Conservation (phyloP, 2,797 vertebrate genomes). For the Anniella stebbinsi region DNA sequence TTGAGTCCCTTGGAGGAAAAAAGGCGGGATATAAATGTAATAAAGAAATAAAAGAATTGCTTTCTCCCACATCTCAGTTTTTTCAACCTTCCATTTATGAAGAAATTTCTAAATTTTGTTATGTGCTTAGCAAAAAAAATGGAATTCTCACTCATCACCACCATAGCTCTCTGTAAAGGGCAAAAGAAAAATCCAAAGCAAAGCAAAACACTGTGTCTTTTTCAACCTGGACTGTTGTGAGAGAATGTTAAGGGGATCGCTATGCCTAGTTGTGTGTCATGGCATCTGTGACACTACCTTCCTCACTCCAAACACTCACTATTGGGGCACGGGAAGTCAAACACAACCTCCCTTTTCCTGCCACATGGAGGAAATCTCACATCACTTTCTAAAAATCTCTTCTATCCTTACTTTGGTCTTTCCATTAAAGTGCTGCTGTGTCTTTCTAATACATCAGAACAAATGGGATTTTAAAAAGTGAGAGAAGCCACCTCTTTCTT, state of each 20-base stretch:
- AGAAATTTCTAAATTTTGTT: not conserved
- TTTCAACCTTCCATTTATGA: not conserved
- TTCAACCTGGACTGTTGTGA: not conserved
- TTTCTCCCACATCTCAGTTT: too few relatives aligned
- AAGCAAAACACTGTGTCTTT: not conserved
- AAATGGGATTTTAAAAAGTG: not conserved
- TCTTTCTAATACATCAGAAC: not conserved
- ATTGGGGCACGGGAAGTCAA: not conserved
- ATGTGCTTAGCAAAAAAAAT: not conserved
- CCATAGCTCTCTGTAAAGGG: not conserved
- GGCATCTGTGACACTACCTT: not conserved
- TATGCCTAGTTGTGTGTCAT: not conserved
- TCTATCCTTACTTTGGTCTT: not conserved
- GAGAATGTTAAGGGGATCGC: too few relatives aligned
- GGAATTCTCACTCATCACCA: not conserved
- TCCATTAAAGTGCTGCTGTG: not conserved
- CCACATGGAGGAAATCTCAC: not conserved
- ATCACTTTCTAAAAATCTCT: not conserved
- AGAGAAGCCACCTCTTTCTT: too few relatives aligned
- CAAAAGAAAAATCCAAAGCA: not conserved
- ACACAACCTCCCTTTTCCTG: not conserved
- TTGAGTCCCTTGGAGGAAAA: too few relatives aligned
- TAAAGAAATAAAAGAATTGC: too few relatives aligned
- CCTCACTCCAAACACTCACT: not conserved
- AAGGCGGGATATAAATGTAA: too few relatives aligned